Evolutionary conservation across 1,140 invertebrate genomes (phyloP).

Genomic region (Temnothorax longispinosus): DNA sequence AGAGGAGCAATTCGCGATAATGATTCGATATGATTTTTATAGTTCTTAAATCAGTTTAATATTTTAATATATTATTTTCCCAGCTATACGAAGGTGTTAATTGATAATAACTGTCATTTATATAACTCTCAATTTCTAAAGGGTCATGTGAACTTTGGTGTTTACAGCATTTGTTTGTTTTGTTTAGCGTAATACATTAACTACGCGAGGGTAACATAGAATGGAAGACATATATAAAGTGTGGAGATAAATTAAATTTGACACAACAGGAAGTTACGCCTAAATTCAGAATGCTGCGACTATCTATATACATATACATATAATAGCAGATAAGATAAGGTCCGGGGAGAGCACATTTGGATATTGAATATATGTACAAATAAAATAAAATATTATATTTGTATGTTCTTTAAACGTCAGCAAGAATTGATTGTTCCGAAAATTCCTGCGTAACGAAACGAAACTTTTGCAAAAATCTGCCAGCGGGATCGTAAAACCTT

Average conservation of each 20-base stretch:
- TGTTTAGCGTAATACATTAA: background rate
- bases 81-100: background rate
- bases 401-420: background rate
- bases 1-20: background rate
- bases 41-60: background rate
- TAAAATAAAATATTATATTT: constrained; percentile 25
- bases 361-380: constrained; percentile 18
- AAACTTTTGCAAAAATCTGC: background rate
- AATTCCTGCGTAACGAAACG: background rate
- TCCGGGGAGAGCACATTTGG: background rate
- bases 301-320: constrained; percentile 18
- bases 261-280: constrained; percentile 13
- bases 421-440: background rate
- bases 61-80: background rate
- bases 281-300: background rate
- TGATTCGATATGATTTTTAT: background rate
- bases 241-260: constrained; percentile 21
- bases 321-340: constrained; percentile 32
- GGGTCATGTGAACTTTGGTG: background rate
- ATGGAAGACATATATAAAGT: background rate
- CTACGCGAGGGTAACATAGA: background rate
- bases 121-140: background rate
- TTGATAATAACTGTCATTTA: background rate
- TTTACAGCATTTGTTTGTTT: background rate
- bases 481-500: background rate